Evolutionary conservation across 2,113 vertebrate species (phyloP).

Genomic region (Raja brachyura): DNA sequence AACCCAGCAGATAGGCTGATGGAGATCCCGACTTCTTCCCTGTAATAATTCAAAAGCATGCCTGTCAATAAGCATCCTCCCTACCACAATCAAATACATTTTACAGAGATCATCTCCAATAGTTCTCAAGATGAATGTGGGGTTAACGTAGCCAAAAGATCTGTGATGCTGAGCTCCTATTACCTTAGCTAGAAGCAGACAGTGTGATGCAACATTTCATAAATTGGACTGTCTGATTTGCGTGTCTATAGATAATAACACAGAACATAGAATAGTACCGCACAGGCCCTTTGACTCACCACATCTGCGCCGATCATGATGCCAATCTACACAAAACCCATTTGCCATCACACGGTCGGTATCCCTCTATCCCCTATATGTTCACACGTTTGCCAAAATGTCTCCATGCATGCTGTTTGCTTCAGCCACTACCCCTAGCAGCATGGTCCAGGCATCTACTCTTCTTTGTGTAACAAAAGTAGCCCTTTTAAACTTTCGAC

Average conservation of each 20-base stretch:
- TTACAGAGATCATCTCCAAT: background rate
- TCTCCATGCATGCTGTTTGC: no score
- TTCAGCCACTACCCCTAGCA: no score
- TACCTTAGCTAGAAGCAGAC: background rate
- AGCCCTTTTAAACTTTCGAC: no score
- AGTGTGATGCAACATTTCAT: background rate
- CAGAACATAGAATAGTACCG: no score
- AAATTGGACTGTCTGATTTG: background rate
- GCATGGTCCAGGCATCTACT: no score
- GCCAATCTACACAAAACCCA: no score
- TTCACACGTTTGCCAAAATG: no score
- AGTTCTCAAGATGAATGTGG: background rate
- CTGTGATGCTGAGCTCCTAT: background rate
- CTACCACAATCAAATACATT: background rate
- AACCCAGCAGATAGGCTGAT: background rate
- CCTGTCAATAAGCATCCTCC: background rate
- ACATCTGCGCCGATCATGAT: no score
- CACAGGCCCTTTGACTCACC: no score
- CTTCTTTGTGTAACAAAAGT: no score
- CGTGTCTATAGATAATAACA: background rate
- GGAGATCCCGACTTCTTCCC: background rate
- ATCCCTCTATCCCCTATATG: no score
- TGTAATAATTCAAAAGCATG: background rate
- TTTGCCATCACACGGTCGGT: no score
- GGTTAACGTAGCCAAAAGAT: background rate